Conservation (phyloP, 2,888 invertebrate genomes). For the Drosophila paranaensis region DNA sequence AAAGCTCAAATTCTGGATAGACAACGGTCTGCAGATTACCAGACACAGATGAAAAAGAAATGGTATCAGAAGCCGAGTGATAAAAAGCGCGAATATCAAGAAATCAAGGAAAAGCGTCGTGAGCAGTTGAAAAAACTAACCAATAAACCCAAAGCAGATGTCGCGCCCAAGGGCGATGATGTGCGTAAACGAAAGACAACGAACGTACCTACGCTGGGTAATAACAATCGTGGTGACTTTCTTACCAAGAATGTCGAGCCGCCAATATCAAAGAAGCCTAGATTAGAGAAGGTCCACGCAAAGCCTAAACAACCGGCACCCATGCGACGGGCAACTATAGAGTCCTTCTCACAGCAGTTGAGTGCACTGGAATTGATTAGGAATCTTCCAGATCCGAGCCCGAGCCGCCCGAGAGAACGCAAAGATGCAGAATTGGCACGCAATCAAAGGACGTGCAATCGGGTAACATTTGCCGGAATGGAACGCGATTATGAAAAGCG, state of each 20-base stretch:
- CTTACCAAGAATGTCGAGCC: conserved; percentile 82
- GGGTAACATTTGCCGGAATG: conserved; percentile 77
- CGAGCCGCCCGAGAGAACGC: conserved; percentile 44
- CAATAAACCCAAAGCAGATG: conserved; percentile 44
- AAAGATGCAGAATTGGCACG: conserved; percentile 46
- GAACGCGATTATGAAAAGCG: conserved; percentile 59
- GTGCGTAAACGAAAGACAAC: conserved; percentile 30
- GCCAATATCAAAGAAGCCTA: conserved; percentile 43
- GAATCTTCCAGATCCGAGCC: not conserved
- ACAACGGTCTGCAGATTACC: conserved; percentile 33
- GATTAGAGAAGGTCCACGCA: conserved; percentile 5
- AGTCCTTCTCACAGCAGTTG: conserved; percentile 56
- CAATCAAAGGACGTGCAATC: conserved; percentile 47
- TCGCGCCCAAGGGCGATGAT: not conserved
- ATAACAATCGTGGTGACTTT: conserved; percentile 87
- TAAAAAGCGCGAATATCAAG: conserved; percentile 48
- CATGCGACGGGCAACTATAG: conserved; percentile 37
- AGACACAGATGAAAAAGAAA: conserved; percentile 67
- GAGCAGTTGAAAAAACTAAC: conserved; percentile 76
- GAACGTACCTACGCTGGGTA: conserved; percentile 85
- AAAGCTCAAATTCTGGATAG: conserved; percentile 32
- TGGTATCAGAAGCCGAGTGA: conserved; percentile 77
- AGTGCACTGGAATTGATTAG: conserved; percentile 33
- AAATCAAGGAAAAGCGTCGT: conserved; percentile 73
- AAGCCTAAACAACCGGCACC: conserved; percentile 6